Conservation (phyloP, 2,888 invertebrate genomes). For the Aleiodes testaceus region DNA sequence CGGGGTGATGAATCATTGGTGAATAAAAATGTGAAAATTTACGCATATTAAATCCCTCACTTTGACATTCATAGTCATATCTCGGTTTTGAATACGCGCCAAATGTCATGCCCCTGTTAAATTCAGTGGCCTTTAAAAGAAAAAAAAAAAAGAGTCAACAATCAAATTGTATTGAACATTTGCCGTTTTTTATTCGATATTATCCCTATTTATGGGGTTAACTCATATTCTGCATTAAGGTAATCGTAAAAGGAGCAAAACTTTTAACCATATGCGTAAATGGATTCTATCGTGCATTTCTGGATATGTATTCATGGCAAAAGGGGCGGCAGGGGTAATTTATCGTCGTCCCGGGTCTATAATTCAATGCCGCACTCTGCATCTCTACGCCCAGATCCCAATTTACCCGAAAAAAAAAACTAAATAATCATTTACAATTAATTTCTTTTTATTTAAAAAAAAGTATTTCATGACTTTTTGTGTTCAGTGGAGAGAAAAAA, state of each 20-base stretch:
- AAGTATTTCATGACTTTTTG: too few relatives aligned
- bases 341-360: constrained; percentile 50
- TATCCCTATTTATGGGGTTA: constrained; percentile 15
- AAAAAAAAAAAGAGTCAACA: neutral
- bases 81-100: constrained; percentile 40
- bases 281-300: constrained; percentile 54
- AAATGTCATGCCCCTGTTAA: constrained; percentile 37
- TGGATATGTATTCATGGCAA: constrained; percentile 54
- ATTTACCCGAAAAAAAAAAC: constrained; percentile 6
- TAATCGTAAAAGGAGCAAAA: constrained; percentile 25
- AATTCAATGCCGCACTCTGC: constrained; percentile 20
- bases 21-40: constrained; percentile 13
- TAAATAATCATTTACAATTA: neutral
- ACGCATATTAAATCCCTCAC: constrained; percentile 38
- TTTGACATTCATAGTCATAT: constrained; percentile 42
- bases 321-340: constrained; percentile 58
- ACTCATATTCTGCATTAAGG: neutral
- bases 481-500: neutral
- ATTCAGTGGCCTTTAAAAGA: neutral
- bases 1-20: neutral
- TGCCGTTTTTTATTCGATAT: neutral
- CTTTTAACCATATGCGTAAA: constrained; percentile 66
- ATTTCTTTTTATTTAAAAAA: too few relatives aligned
- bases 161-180: constrained; percentile 7
- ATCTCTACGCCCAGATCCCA: constrained; percentile 30